Conservation (phyloP, 1,140 invertebrate species). For the Drosophila auraria region DNA sequence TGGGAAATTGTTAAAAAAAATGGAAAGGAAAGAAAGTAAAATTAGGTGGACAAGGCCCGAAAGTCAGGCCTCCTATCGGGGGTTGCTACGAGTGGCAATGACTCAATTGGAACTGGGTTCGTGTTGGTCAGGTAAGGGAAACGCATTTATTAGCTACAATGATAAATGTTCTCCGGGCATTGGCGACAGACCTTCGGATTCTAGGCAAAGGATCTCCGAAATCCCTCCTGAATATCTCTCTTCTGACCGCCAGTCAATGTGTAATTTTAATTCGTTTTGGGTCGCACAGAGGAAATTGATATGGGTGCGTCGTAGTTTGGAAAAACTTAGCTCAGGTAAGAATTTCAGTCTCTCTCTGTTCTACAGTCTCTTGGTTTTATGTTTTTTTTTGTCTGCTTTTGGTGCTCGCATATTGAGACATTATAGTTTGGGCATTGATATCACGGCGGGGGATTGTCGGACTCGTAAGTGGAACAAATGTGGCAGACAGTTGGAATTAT, state of each 20-base stretch:
- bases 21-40: slow-evolving; percentile 22
- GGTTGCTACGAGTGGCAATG: slow-evolving; percentile 52
- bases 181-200: slow-evolving; percentile 25
- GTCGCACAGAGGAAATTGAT: slow-evolving; percentile 69
- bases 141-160: slow-evolving; percentile 81
- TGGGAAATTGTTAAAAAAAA: slow-evolving; percentile 41
- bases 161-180: slow-evolving; percentile 71
- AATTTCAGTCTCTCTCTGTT: slow-evolving; percentile 20
- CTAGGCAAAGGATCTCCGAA: slow-evolving; percentile 54
- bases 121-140: slow-evolving; percentile 68
- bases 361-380: slow-evolving; percentile 1
- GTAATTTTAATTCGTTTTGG: slow-evolving; percentile 83
- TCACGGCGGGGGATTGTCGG: slow-evolving; percentile 44
- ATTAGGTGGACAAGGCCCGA: slow-evolving; percentile 42
- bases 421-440: slow-evolving; percentile 53
- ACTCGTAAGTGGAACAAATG: slow-evolving; percentile 60
- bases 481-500: slow-evolving; percentile 46
- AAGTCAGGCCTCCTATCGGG: slow-evolving; percentile 36
- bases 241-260: slow-evolving; percentile 55
- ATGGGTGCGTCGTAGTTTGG: slow-evolving; percentile 67
- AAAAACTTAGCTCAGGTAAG: slow-evolving; percentile 56
- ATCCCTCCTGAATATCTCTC: slow-evolving; percentile 9
- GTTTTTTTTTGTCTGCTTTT: not conserved
- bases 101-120: slow-evolving; percentile 72
- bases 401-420: slow-evolving; percentile 50